Percentiles rank a stretch among this genome's conserved stretches.
Evolutionary conservation across 2,113 vertebrate genomes (phyloP).

Genomic region (Phoxinus phoxinus): DNA sequence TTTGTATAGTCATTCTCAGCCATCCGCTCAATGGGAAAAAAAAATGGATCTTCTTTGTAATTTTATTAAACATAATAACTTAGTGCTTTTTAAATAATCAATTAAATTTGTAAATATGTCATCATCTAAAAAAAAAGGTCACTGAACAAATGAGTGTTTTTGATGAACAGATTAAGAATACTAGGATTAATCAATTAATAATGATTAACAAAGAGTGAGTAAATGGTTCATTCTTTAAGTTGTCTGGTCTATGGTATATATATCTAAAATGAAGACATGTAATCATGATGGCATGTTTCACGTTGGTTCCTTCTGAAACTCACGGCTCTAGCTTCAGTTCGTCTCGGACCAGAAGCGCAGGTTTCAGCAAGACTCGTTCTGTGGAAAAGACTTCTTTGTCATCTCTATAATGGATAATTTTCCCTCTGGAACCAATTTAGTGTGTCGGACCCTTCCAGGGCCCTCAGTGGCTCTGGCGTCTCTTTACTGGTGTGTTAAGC

Average conservation of each 20-base stretch:
- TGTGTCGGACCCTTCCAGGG: not conserved
- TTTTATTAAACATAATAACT: not conserved
- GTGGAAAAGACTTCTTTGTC: slow-evolving; percentile 4
- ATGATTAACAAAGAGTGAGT: too few species aligned
- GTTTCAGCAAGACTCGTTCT: not conserved
- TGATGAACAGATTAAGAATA: not conserved
- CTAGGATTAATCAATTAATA: not conserved
- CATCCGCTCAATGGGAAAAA: not conserved
- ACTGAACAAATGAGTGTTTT: not conserved
- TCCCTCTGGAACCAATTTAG: slow-evolving; percentile 40
- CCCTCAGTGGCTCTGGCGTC: not conserved
- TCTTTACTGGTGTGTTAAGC: slow-evolving; percentile 23
- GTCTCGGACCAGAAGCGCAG: not conserved
- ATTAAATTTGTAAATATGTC: not conserved
- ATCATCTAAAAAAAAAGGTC: not conserved
- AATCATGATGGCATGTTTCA: not conserved
- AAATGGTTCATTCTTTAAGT: not conserved
- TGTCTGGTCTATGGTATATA: not conserved
- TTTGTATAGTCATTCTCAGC: not conserved
- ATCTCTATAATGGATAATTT: slow-evolving; percentile 18
- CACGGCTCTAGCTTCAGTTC: not conserved
- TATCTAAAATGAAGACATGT: not conserved
- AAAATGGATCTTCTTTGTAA: not conserved
- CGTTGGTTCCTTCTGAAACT: not conserved
- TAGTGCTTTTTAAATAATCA: not conserved